These are phyloP conservation scores for Conistra vaccinii DNA, from an alignment of 2,888 invertebrate genomes.

Conservation along the genomic window DNA sequence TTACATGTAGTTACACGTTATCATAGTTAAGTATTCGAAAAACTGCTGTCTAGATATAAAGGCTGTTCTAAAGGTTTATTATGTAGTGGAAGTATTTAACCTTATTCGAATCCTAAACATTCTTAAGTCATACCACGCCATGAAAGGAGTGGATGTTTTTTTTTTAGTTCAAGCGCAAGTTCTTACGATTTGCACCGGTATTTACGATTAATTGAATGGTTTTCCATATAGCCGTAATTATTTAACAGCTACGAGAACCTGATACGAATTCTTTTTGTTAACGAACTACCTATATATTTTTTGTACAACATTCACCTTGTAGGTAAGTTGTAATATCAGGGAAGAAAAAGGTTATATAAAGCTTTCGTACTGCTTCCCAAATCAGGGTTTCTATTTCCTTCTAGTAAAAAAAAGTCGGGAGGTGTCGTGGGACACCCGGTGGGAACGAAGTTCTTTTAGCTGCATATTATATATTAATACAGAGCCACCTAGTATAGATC, in stretches of 20 bases:
- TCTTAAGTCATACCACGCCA: neutral
- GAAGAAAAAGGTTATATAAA: slow-evolving; percentile 16
- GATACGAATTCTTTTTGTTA: slow-evolving; percentile 25
- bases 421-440: no score
- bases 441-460: no score
- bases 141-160: slow-evolving; percentile 7
- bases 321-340: neutral
- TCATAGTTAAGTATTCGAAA: slow-evolving; percentile 2
- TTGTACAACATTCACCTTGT: neutral
- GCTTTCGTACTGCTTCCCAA: slow-evolving; percentile 8
- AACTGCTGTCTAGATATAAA: neutral
- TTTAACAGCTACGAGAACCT: slow-evolving; percentile 30
- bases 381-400: slow-evolving; percentile 2
- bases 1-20: slow-evolving; percentile 31
- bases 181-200: slow-evolving; percentile 36
- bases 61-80: slow-evolving; percentile 1
- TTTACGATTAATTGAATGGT: slow-evolving; percentile 50
- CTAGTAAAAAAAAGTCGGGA: no score
- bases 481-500: no score
- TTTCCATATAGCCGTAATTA: slow-evolving; percentile 29
- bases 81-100: slow-evolving; percentile 9
- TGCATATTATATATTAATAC: no score
- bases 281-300: slow-evolving; percentile 22
- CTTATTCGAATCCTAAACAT: slow-evolving; percentile 15
- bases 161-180: slow-evolving; percentile 35